Base-by-base conservation (phyloP, 2,797 vertebrate species). In the Chelidonichthys spinosus region DNA sequence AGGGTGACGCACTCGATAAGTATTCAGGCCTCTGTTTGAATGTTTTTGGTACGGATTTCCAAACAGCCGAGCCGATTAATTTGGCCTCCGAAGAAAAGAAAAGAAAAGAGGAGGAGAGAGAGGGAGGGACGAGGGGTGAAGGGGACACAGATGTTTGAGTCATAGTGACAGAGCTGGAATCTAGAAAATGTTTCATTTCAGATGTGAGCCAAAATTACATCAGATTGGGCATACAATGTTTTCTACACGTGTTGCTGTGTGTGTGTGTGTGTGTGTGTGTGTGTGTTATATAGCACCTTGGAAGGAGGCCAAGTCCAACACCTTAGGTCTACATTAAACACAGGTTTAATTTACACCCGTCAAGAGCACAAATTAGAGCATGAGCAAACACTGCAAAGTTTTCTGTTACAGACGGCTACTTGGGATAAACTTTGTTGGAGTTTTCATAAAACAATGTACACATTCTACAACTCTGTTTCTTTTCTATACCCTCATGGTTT, bases 131-230 rank as follows among this genome's bases (percentile, higher is more conserved):
- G 49, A 43, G 7, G 49, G 63, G 47, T 43, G 62, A 72, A 65
- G 35, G 37, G 66, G 37, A 78, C 39, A 42, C 4, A 18, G 61
- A 71, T 65, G 71, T 68, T 77, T 81, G 54, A 78, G 62, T 73
- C 77, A 69, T 11, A 56, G 67, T 7, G 72, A 72, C 56, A 56
- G 72, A 75, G 60, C 43, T 74, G 79, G 85, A 85, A 87, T 84
- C 53, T 74, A n/a, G 76, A 85, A 83, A 82, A 88, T 83, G 69
- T 53, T 49, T 42, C n/a, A 13, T 9, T 65, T 85, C 58, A 46
- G 56, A 83, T 52, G 62, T 74, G 63, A 64, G 60, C 66, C 18
- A 60, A 63, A 62, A 44, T 59, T 55, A 63, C 69, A 69, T 61
- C 58, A 64, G 54, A 76, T 71, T 66, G 44, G 46, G 50, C 42